phyloP scores from a whole-genome alignment of 1,140 invertebrate genomes.

The Drosophila bocki region DNA sequence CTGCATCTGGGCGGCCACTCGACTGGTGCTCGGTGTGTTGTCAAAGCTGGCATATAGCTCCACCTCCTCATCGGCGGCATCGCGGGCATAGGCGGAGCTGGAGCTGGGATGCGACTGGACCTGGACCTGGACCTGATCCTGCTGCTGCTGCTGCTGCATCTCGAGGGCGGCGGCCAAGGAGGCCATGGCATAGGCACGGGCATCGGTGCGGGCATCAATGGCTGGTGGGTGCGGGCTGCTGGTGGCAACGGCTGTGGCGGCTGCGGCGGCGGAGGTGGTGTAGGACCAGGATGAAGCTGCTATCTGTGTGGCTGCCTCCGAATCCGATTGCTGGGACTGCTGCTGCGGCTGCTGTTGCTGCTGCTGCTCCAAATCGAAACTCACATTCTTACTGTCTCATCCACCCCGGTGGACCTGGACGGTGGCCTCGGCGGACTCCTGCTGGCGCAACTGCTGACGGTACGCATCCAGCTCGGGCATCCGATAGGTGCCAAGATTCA shows the following conservation, averaged over 20 bases:
- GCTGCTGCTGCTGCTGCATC: constrained; percentile 46
- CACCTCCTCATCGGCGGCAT: constrained; percentile 77
- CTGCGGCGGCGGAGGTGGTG: constrained; percentile 15
- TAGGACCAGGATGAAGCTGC: not conserved
- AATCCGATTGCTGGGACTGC: constrained; percentile 27
- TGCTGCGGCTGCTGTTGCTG: constrained; percentile 20
- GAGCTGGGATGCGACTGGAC: not conserved
- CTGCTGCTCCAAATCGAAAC: constrained; percentile 83
- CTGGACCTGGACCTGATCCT: constrained; percentile 8
- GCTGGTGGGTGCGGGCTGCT: constrained; percentile 20
- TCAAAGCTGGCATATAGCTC: constrained; percentile 81
- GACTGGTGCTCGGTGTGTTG: constrained; percentile 71
- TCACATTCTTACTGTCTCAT: constrained; percentile 85
- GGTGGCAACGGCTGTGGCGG: constrained; percentile 16
- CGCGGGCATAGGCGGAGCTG: constrained; percentile 32
- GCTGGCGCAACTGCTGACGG: constrained; percentile 93
- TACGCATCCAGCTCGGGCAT: constrained; percentile 96
- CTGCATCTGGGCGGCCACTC: constrained; percentile 82
- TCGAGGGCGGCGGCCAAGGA: constrained; percentile 72
- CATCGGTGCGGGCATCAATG: constrained; percentile 65
- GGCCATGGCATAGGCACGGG: constrained; percentile 72
- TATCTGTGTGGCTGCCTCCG: constrained; percentile 15
- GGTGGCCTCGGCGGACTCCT: constrained; percentile 92
- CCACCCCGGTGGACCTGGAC: constrained; percentile 84
- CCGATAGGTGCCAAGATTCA: constrained; percentile 96